Conservation (phyloP, 2,888 invertebrate genomes). For the Drosophila gaucha region DNA sequence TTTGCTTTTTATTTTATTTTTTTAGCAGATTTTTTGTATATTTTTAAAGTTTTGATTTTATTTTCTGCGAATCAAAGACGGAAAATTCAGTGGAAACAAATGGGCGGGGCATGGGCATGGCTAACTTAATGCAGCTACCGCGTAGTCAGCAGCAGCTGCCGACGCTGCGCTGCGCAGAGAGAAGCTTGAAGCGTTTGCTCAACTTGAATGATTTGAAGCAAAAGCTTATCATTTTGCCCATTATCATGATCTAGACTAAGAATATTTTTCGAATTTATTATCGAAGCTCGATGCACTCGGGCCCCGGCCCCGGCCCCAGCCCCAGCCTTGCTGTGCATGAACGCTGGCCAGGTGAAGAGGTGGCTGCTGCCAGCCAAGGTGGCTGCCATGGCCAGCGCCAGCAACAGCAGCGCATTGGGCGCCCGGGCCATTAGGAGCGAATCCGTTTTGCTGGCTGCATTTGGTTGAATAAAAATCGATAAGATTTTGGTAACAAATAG, state of each 20-base stretch:
- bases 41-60: constrained; percentile 30
- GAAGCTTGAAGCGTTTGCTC: constrained; percentile 7
- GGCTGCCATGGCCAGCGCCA: constrained; percentile 66
- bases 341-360: constrained; percentile 32
- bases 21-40: constrained; percentile 1
- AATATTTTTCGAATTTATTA: constrained; percentile 16
- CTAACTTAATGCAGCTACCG: constrained; percentile 78
- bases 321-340: constrained; percentile 39
- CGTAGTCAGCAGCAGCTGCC: constrained; percentile 49
- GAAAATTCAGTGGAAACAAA: constrained; percentile 57
- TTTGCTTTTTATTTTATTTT: constrained; percentile 17
- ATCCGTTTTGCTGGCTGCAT: constrained; percentile 84
- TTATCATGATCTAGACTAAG: constrained; percentile 17
- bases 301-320: constrained; percentile 5
- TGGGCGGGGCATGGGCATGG: constrained; percentile 56
- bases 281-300: constrained; percentile 34
- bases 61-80: constrained; percentile 69
- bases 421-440: constrained; percentile 72
- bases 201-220: background rate
- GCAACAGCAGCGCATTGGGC: constrained; percentile 72
- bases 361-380: constrained; percentile 62
- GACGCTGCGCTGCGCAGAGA: constrained; percentile 29
- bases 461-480: constrained; percentile 84
- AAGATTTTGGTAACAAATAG: constrained; percentile 85
- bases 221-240: constrained; percentile 19